Base-by-base conservation (phyloP, 2,797 vertebrate genomes). In the Poeciliopsis turneri region DNA sequence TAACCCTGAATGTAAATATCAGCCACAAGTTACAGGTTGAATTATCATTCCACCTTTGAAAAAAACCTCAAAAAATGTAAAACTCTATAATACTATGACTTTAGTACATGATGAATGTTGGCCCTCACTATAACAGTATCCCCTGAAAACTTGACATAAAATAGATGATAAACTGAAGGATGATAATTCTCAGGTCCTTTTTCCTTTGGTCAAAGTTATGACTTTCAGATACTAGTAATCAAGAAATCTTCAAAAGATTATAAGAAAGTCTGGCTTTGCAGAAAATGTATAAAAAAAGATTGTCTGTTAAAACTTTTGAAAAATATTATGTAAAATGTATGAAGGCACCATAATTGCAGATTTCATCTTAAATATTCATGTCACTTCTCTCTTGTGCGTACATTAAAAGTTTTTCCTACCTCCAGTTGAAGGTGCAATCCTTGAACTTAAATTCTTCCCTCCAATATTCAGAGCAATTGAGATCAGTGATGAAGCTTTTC, bases 401-500 rank as follows among this genome's bases (percentile, higher is more conserved):
- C 23, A n/a, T 45, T 41, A 41, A 84, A 79, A 82, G 68, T 87
- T 82, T 66, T 74, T 64, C 78, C 83, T 82, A 64, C 30, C 55
- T 72, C 78, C 71, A 72, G 78, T 79, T 78, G 75, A 88, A 86
- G 77, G 85, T 86, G 82, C 89, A 89, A 90, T 93, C 92, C 93
- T 95, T 95, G 93, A 94, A 93, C 92, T 92, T 90, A 93, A 93
- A 89, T 93, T 93, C 93, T 93, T 93, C 94, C 92, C 68, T 87
- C 84, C 81, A 74, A 83, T 86, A 93, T 89, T 92, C 87, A 81
- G 89, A 76, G 89, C 89, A 88, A 88, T 92, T 90, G 89, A 88
- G 80, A 74, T 70, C 36, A 25, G 18, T 68, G 23, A 33, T 39
- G 78, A 80, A 68, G 76, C 51, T 79, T 87, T 90, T 82, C 84